Base-by-base conservation (phyloP, 2,888 invertebrate genomes). In the Brachyptera putata region DNA sequence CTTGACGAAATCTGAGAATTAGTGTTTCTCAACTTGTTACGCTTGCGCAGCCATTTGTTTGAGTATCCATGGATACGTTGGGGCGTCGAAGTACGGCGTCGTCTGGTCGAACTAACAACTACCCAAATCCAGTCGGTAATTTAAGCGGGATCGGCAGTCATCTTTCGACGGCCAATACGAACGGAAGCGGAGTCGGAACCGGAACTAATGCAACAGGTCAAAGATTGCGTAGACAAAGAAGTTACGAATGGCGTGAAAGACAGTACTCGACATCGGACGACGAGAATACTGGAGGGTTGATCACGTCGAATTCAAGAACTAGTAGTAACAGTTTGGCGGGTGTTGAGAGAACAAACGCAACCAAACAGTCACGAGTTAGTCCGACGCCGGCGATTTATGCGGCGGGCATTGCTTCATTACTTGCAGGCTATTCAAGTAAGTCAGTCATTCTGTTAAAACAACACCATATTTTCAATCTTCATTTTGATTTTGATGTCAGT, bases 221-320 rank as follows among this genome's bases (percentile, higher is more conserved):
- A 49, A 43, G 63, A 25, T 34, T 65, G 41, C 60, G 65, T 14
- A 46, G 65, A 30, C 65, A 65, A 53, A 55, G 65, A 34, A 64
- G 64, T 39, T 64, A 64, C 57, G 65, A 65, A 57, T 65, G 65
- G 65, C 61, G 65, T 30, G 64, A 65, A 55, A 48, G 65, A 18
- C 65, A 65, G 60, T 65, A 64, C 57, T 63, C 63, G 49, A 65
- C 65, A 14, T 65, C 65, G 24, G 65, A 66, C 46, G 65, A 66
- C 37, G 65, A 66, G 60, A 58, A 61, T 14, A 41, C 56, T 2
- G 60, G 26, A 13, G 59, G 21, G 26, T 26, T 58, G 24, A 43
- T 56, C 11, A 58, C 50, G 21, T 22, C 49, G 14, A 43, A 56
- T 26, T 46, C 37, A 50, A 50, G 39, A 22, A 57, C 30, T 34